These are phyloP conservation scores for Philereme vetulata DNA, from an alignment of 2,888 invertebrate species.

Conservation along the genomic window DNA sequence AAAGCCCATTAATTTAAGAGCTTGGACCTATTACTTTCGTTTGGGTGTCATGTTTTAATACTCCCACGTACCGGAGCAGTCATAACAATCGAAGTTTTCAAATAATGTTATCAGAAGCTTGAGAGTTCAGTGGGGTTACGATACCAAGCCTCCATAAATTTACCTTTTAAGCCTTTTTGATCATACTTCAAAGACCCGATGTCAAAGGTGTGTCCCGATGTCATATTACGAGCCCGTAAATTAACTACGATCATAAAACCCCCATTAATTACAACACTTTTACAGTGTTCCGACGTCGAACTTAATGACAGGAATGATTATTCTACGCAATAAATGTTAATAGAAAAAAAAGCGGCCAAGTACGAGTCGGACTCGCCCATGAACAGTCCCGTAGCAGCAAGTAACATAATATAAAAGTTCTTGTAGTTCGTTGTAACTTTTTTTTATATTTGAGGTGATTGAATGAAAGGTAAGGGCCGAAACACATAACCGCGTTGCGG, in stretches of 20 bases:
- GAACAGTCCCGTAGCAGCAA: too few species aligned
- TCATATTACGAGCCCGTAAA: slow-evolving; percentile 44
- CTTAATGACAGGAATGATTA: slow-evolving; percentile 50
- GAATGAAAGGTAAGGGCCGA: too few species aligned
- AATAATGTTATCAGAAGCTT: neutral
- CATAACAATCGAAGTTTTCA: neutral
- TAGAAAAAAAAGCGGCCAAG: too few species aligned
- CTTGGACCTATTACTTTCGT: slow-evolving; percentile 10
- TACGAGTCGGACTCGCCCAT: too few species aligned
- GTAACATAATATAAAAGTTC: too few species aligned
- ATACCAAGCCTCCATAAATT: neutral
- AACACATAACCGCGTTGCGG: too few species aligned
- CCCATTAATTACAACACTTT: slow-evolving; percentile 44
- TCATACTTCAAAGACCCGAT: slow-evolving; percentile 40
- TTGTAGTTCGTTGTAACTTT: too few species aligned
- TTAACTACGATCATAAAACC: slow-evolving; percentile 50
- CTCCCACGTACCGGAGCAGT: neutral
- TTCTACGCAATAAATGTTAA: slow-evolving; percentile 48
- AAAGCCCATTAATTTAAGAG: slow-evolving; percentile 20
- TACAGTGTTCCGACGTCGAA: slow-evolving; percentile 48
- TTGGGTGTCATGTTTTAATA: neutral
- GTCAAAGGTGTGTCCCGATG: slow-evolving; percentile 34
- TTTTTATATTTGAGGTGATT: too few species aligned
- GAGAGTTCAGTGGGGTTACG: neutral
- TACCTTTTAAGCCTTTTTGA: slow-evolving; percentile 14